Base-by-base conservation (phyloP, 2,797 vertebrate genomes). In the Nothura maculosa region DNA sequence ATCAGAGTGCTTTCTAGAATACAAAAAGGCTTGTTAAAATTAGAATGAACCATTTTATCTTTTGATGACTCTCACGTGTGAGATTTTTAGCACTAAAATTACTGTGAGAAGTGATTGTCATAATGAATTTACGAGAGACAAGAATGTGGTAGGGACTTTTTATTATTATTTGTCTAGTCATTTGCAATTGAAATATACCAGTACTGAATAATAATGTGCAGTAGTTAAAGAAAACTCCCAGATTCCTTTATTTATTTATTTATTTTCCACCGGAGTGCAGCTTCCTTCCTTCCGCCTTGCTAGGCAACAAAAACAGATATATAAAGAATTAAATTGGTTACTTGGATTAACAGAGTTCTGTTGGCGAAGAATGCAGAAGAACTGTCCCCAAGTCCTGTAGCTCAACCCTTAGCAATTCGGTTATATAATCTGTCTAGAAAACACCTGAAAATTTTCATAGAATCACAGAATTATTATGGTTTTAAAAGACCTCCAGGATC, bases 281-380 rank as follows among this genome's bases (percentile, higher is more conserved):
- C 36, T 25, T 66, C 19, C 27, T 32, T 81, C 75, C 21, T 52
- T 38, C 30, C 30, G 20, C n/a, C 30, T 82, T 63, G 32, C 61
- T 68, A 58, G 42, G 32, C 13, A 78, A 60, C 27, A 58, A 54
- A 21, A 63, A 50, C 57, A 32, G 27, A 3, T 2, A 0, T 8
- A n/a, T 42, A 28, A 63, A 74, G 10, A 48, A 36, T 28, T 30
- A 25, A 8, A 4, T 47, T 34, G 38, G 18, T 34, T 63, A n/a
- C 21, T 52, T 1, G 1, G 10, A 57, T 12, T 68, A 32, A 25
- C 1, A 2, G 22, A 60, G 6, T 5, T 52, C 50, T 48, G 9
- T 30, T 50, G 50, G 16, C 27, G 60, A 78, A 74, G 40, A 19
- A 4, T 54, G 19, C 34, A 24, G n/a, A 22, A 16, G 36, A 66